Base-by-base conservation (phyloP, 2,113 vertebrate species). In the Columba janthina region DNA sequence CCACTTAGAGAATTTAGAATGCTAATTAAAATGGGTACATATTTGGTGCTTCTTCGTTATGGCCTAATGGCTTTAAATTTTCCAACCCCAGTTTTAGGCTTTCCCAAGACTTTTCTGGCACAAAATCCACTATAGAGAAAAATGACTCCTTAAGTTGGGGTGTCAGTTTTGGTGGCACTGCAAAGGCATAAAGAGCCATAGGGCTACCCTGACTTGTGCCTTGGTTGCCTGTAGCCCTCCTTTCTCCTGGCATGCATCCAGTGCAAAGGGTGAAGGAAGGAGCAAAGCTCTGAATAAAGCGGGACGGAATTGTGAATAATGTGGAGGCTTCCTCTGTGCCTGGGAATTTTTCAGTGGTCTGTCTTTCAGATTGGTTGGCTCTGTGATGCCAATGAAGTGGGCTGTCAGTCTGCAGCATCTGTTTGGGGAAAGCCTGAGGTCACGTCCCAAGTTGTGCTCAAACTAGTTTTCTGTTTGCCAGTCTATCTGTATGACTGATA, bases 361-460 rank as follows among this genome's bases (percentile, higher is more conserved):
- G 26, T 80, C 22, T 66, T 6, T 74, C 61, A 84, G 58, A 78
- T 93, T 58, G 85, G 50, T 87, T 93, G 40, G 62, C 76, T 86
- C 16, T 57, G 2, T 15, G 66, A 21, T 85, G 81, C 34, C 75
- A 74, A 1, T 89, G 76, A 87, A 50, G 34, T 76, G 42, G 28
- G 40, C 85, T 93, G 76, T 92, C 80, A 80, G 81, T 85, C 75
- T 89, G 76, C 61, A 88, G 62, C 69, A 83, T 85, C 80, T 93
- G 66, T 91, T 89, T 91, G 67, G 60, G 53, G 31, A 42, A 83
- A 64, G 81, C 73, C 62, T 85, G 75, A 54, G 57, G 79, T 95
- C 89, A 9, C 74, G 15, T 73, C 15, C 36, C 20, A 42, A 74
- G 58, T 78, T 94, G 60, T 44, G 32, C 60, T 94, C 60, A 77